phyloP scores from a whole-genome alignment of 2,113 vertebrate species.

The Picathartes gymnocephalus region DNA sequence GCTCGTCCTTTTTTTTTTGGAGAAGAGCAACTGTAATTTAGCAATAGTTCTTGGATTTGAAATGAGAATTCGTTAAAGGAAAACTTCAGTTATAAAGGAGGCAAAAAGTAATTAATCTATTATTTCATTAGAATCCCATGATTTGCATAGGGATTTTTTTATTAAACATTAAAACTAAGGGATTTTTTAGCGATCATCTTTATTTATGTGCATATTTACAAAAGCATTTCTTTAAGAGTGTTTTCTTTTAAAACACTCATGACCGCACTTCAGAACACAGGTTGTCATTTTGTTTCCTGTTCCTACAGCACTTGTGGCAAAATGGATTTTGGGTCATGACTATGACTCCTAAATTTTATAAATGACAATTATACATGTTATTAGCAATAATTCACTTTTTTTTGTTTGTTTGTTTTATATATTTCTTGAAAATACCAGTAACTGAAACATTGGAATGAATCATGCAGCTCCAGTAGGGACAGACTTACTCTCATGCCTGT shows the following conservation, averaged over 20 bases:
- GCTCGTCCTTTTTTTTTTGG: not conserved
- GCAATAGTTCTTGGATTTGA: not conserved
- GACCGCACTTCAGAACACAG: accelerated
- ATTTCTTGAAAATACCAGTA: not conserved
- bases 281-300: not conserved
- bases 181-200: not conserved
- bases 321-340: not conserved
- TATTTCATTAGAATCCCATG: not conserved
- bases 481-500: not conserved
- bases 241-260: not conserved
- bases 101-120: not conserved
- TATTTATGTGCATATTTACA: not conserved
- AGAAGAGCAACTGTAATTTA: not conserved
- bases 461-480: not conserved
- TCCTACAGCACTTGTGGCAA: not conserved
- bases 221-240: not conserved
- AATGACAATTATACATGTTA: not conserved
- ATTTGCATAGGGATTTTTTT: not conserved
- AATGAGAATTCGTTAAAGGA: not conserved
- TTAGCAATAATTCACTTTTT: not conserved
- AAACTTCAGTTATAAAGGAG: not conserved
- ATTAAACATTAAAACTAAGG: not conserved
- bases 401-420: not conserved
- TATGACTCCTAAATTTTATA: not conserved
- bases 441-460: not conserved